Percentiles rank a stretch among this genome's conserved stretches.
Evolutionary conservation across 1,140 invertebrate genomes (phyloP).

Genomic region (Bombus turneri): DNA sequence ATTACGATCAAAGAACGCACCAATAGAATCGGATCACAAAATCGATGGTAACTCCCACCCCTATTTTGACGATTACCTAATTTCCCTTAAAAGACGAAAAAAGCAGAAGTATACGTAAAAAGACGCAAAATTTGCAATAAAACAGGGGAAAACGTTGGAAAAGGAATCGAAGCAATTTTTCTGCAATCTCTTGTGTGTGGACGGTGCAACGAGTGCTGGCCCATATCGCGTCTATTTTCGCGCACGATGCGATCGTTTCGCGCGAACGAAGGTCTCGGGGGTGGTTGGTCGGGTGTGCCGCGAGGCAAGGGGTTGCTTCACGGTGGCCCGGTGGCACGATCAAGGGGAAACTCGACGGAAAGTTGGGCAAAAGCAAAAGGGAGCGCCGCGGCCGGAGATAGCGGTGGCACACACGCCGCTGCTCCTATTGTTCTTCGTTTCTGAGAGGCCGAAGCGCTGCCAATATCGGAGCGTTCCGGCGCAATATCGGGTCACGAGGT

Average conservation of each 20-base stretch:
- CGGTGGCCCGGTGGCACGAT: slow-evolving; percentile 1
- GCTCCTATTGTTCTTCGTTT: slow-evolving; percentile 67
- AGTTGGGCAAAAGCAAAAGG: slow-evolving; percentile 46
- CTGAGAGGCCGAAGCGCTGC: slow-evolving; percentile 62
- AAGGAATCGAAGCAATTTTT: neutral
- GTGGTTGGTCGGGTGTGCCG: slow-evolving; percentile 9
- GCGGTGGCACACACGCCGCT: slow-evolving; percentile 37
- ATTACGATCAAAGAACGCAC: neutral
- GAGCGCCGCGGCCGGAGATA: slow-evolving; percentile 58
- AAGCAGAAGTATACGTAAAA: neutral
- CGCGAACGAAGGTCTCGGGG: neutral
- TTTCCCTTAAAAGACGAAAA: too few relatives aligned
- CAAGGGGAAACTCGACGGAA: slow-evolving; percentile 36
- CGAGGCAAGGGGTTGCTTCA: neutral
- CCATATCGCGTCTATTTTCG: slow-evolving; percentile 42
- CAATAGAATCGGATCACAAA: too few relatives aligned
- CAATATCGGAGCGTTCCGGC: slow-evolving; percentile 67
- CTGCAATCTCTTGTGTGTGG: neutral
- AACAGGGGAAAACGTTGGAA: neutral
- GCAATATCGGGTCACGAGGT: slow-evolving; percentile 72
- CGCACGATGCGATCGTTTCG: slow-evolving; percentile 46
- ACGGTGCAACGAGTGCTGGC: neutral
- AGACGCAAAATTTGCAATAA: neutral
- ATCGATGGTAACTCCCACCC: neutral
- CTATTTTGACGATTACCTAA: neutral